These are phyloP conservation scores for Sesamia nonagrioides DNA, from an alignment of 1,140 invertebrate species.

Conservation along the genomic window DNA sequence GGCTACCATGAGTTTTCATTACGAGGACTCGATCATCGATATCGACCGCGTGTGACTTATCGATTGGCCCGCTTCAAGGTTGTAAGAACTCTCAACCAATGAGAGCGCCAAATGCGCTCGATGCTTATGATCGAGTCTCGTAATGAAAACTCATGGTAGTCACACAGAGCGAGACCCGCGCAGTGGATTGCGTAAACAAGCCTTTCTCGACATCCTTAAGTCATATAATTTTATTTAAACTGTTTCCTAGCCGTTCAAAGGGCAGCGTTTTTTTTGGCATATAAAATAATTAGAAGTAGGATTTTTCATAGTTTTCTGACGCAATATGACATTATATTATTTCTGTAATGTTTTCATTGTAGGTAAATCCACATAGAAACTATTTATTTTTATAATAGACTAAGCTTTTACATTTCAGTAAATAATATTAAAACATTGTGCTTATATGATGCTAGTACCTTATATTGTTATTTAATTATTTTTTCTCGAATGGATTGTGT, in stretches of 20 bases:
- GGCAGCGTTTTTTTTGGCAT: conserved; percentile 3
- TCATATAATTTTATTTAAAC: background rate
- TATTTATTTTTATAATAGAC: conserved; percentile 26
- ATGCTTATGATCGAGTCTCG: too few species aligned
- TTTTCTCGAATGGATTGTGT: background rate
- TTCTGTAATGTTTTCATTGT: too few species aligned
- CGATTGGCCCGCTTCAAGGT: too few species aligned
- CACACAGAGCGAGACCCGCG: too few species aligned
- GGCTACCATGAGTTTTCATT: too few species aligned
- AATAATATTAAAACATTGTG: conserved; percentile 37
- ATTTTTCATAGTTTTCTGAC: background rate
- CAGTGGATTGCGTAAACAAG: background rate
- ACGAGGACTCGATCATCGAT: too few species aligned
- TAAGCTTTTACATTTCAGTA: conserved; percentile 18
- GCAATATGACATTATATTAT: too few species aligned
- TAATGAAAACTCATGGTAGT: too few species aligned
- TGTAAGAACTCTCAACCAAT: too few species aligned
- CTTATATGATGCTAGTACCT: conserved; percentile 34
- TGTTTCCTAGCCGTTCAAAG: background rate
- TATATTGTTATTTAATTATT: conserved; percentile 13
- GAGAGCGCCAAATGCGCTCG: too few species aligned
- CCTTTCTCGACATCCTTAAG: background rate
- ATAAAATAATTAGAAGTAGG: conserved; percentile 1
- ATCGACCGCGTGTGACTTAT: too few species aligned
- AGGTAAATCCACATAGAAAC: conserved; percentile 15